Evolutionary conservation across 2,113 vertebrate species (phyloP).

Genomic region (Oenanthe oenanthe): DNA sequence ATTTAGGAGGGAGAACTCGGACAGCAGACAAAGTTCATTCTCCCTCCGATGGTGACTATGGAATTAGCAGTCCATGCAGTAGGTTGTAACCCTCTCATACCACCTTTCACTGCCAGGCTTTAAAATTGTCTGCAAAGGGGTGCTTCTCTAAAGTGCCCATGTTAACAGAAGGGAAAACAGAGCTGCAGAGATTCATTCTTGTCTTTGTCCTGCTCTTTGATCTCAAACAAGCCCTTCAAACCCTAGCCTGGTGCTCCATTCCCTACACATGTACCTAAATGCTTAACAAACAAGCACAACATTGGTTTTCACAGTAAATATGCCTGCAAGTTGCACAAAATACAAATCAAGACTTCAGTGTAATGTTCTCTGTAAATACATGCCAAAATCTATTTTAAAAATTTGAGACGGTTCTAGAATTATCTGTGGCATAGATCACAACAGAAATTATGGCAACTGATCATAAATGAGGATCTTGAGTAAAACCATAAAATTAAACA

Average conservation of each 20-base stretch:
- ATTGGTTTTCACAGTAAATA: background rate
- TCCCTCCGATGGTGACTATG: background rate
- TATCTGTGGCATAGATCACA: background rate
- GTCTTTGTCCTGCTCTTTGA: background rate
- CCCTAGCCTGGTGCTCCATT: background rate
- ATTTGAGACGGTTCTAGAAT: background rate
- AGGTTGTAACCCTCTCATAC: background rate
- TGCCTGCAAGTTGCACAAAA: background rate
- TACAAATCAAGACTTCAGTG: background rate
- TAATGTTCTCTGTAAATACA: background rate
- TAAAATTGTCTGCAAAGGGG: background rate
- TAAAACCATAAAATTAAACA: background rate
- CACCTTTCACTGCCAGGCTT: background rate
- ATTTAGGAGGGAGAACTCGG: constrained; percentile 7
- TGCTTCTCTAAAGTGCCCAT: background rate
- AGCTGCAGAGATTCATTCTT: background rate
- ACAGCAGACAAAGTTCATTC: background rate
- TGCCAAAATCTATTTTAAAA: background rate
- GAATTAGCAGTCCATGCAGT: background rate
- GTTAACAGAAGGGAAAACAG: background rate
- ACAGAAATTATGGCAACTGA: background rate
- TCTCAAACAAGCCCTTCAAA: background rate
- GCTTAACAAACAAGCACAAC: background rate
- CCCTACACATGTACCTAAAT: background rate
- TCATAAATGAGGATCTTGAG: background rate